Conservation (phyloP, 2,888 invertebrate species). For the Habroteleia sp. region DNA sequence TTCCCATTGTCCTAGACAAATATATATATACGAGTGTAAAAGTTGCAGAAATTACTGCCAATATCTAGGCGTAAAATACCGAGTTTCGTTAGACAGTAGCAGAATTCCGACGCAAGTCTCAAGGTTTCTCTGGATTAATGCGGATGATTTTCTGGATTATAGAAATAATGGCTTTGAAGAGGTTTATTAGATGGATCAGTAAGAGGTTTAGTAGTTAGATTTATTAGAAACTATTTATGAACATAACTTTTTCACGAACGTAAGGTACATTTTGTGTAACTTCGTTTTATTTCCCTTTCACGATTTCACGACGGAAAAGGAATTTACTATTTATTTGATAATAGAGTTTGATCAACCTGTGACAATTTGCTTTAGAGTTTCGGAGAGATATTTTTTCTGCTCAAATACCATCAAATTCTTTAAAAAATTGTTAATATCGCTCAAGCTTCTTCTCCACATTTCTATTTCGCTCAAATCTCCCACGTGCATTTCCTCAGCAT, state of each 20-base stretch:
- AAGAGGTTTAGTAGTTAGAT: no score
- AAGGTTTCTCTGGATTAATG: constrained; percentile 15
- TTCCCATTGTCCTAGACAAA: constrained; percentile 45
- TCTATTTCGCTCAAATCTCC: constrained; percentile 32
- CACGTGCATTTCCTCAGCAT: constrained; percentile 26
- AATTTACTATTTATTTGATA: no score
- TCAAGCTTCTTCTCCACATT: constrained; percentile 9
- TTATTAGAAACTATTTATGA: no score
- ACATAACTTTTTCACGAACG: no score
- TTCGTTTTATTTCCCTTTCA: no score
- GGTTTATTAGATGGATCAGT: no score
- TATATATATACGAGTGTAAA: constrained; percentile 53
- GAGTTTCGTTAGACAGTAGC: constrained; percentile 16
- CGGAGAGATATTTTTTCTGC: no score
- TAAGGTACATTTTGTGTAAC: no score
- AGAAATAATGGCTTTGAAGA: not conserved
- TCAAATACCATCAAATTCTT: not conserved
- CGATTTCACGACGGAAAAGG: no score
- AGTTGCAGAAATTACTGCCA: constrained; percentile 41
- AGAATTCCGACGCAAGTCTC: constrained; percentile 8
- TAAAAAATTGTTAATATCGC: constrained; percentile 17
- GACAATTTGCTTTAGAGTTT: no score
- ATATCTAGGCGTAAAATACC: constrained; percentile 31
- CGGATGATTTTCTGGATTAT: constrained; percentile 19
- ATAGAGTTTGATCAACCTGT: no score